A percentile compares a stretch with the other conserved stretches of the same genome.
Conservation (phyloP, 1,140 invertebrate species). For the Caenorhabditis inopinata region DNA sequence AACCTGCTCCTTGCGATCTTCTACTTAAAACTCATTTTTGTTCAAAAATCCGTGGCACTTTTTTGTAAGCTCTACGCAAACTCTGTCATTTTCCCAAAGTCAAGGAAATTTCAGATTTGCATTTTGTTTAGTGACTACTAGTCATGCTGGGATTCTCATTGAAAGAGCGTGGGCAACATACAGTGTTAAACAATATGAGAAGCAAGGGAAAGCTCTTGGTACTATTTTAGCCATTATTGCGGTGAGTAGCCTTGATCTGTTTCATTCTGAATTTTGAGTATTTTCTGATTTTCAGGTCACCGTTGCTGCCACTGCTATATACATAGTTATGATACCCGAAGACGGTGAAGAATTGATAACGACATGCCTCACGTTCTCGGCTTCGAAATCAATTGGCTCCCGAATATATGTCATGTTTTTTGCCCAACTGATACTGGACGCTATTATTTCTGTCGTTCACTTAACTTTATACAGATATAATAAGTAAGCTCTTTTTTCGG, state of each 20-base stretch:
- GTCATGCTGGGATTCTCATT: background rate
- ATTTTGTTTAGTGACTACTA: background rate
- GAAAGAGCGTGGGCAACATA: background rate
- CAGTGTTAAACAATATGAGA: background rate
- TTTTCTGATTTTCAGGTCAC: background rate
- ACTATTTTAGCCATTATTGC: background rate
- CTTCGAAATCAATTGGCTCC: background rate
- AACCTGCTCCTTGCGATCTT: background rate
- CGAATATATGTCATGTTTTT: slow-evolving; percentile 4
- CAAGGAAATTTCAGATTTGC: background rate
- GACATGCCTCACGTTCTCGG: background rate
- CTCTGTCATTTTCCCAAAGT: background rate
- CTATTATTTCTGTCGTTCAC: background rate
- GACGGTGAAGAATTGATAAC: slow-evolving; percentile 14
- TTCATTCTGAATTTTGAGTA: too few relatives aligned
- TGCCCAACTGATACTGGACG: background rate
- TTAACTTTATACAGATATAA: background rate
- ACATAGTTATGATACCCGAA: background rate
- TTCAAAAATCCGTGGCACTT: background rate
- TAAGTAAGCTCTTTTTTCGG: background rate
- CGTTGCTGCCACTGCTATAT: background rate
- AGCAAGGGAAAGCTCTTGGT: background rate
- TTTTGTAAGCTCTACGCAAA: background rate
- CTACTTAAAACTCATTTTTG: background rate
- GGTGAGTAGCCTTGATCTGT: background rate